These are phyloP conservation scores for Percina caprodes DNA, from an alignment of 2,113 vertebrate species.

Conservation along the genomic window DNA sequence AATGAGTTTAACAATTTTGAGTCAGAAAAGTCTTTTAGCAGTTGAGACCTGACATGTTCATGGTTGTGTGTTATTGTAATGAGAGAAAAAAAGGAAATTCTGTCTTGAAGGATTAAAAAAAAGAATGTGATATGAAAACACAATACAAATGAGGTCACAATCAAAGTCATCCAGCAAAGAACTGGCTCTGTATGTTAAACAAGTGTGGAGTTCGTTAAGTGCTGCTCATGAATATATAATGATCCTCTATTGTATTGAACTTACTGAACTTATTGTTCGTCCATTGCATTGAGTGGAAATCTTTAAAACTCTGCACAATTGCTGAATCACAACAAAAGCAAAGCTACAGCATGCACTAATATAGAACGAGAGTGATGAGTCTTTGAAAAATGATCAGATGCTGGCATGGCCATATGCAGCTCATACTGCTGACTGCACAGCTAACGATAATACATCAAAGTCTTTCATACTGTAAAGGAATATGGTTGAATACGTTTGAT, in stretches of 20 bases:
- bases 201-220: conserved; percentile 2
- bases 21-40: conserved; percentile 24
- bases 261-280: background rate
- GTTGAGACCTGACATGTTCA: background rate
- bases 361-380: conserved; percentile 26
- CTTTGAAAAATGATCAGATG: conserved; percentile 25
- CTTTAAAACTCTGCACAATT: background rate
- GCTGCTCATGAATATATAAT: background rate
- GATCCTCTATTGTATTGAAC: background rate
- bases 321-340: background rate
- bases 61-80: background rate
- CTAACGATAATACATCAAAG: conserved; percentile 37
- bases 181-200: background rate
- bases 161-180: background rate
- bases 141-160: conserved; percentile 14
- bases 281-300: background rate
- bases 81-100: background rate
- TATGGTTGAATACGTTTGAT: background rate
- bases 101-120: background rate
- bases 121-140: background rate
- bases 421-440: conserved; percentile 36
- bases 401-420: background rate
- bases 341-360: background rate
- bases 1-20: conserved; percentile 31
- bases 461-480: conserved; percentile 21